phyloP scores from a whole-genome alignment of 2,113 vertebrate genomes.

The Apodemus speciosus region DNA sequence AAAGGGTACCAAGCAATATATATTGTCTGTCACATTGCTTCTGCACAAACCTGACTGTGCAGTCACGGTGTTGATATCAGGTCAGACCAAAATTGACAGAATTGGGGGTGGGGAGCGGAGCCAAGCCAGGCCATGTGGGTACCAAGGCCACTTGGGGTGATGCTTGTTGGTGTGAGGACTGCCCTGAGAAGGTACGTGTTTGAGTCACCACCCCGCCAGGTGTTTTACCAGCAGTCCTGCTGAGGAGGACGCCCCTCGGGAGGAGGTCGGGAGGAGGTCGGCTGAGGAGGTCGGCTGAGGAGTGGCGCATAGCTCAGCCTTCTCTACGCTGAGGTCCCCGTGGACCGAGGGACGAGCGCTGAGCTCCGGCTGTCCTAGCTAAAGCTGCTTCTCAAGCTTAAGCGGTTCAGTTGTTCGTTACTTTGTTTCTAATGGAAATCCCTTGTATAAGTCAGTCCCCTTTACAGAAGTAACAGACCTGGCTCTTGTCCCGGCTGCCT shows the following conservation, averaged over 20 bases:
- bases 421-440: not conserved
- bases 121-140: not conserved
- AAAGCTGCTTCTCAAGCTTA: too few species aligned
- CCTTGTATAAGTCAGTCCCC: not conserved
- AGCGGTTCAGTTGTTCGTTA: not conserved
- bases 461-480: not conserved
- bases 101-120: not conserved
- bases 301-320: not conserved
- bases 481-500: not conserved
- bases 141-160: not conserved
- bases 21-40: too few species aligned
- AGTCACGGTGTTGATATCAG: fast-evolving
- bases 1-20: too few species aligned
- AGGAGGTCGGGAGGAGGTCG: too few species aligned
- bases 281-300: too few species aligned
- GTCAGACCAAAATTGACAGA: fast-evolving
- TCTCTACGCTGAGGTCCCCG: not conserved
- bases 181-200: too few species aligned
- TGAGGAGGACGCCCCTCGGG: too few species aligned
- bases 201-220: too few species aligned
- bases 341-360: not conserved
- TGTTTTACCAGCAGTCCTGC: too few species aligned
- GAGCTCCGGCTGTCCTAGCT: not conserved
- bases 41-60: not conserved
- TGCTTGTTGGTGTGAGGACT: not conserved